Base-by-base conservation (phyloP, 2,888 invertebrate genomes). In the Hyles lineata region DNA sequence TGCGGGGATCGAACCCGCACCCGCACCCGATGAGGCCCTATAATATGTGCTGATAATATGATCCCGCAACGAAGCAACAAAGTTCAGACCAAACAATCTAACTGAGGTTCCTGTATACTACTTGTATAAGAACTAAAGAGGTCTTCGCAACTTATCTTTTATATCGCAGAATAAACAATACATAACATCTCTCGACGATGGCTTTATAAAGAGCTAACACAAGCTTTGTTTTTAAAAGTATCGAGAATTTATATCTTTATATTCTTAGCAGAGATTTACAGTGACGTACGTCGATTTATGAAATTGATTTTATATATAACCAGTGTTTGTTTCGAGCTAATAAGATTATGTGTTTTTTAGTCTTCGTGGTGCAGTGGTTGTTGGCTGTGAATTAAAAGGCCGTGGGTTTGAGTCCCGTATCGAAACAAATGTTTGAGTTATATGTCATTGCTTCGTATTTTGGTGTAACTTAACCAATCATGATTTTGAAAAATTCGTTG, bases 161-260 rank as follows among this genome's bases (percentile, higher is more conserved):
- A 55, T 29, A 55, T n/a, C n/a, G 55, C 52, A 55, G 50, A 52
- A 69, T 52, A 25, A 70, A 70, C 25, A 70, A 29, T 50, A 52
- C 52, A 29, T 25, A 52, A 32, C 29, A n/a, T 70, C 70, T 29
- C 70, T 35, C 69, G 70, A 52, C 70, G 58, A 70, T 70, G 21
- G 58, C 35, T 70, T 59, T 55, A 55, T 58, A n/a, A 35, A 35
- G 32, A 58, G 32, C 21, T 58, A 70, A 70, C 32, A n/a, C 29
- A 59, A 70, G 70, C 70, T 70, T 43, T 43, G 43, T 11, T 35
- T 63, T 63, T 63, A 35, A 63, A 61, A 32, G 61, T 29, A 61
- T 61, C 15, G 43, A 19, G 19, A 61, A 29, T 19, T 23, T 59
- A 15, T 21, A 60, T 60, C 25, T 32, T 43, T 15, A 43, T n/a